Base-by-base conservation (phyloP, 2,888 invertebrate genomes). In the Hedya salicella region DNA sequence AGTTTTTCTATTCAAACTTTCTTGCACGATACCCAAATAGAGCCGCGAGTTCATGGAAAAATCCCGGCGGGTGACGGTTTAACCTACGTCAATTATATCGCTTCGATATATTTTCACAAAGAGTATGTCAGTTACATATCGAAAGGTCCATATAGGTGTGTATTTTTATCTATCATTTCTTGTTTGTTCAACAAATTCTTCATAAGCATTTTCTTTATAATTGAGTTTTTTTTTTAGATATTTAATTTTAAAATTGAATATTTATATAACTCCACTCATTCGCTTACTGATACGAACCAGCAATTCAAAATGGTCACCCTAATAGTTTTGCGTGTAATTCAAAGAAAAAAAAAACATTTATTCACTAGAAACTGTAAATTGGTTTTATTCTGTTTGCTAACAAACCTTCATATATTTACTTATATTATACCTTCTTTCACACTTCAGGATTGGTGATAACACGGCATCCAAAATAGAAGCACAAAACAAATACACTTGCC, bases 401-500 rank as follows among this genome's bases (percentile, higher is more conserved):
- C 3, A 36, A 36, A 25, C 1, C 36, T 36, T 36, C 36, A 36
- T 9, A 11, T 36, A 36, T 25, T 6, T 25, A 25, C 25, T 25
- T 25, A 25, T 25, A n/a, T n/a, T 53, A 17, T 32, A 14, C 21
- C 39, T 30, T 42, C 16, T 13, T 56, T 44, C 42, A 44, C 0
- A 16, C n/a, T 6, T 13, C 30, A 44, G 8, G 30, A 42, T 17
- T 9, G 13, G 11, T 19, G 6, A 36, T 1, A 52, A 39, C 6
- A 25, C 11, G 11, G 11, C 16, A 16, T 4, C n/a, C 39, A 40
- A 3, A 39, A 17, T 21, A 36, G 16, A 14, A 32, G 14, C 17
- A 11, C 14, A 30, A 50, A 32, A 40, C 42, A 50, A 42, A 49
- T 16, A 48, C 54, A 19, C 17, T 32, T 40, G 39, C 16, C 21